These are phyloP conservation scores for Steinernema khuongi DNA, from an alignment of 1,140 invertebrate species.

Conservation along the genomic window DNA sequence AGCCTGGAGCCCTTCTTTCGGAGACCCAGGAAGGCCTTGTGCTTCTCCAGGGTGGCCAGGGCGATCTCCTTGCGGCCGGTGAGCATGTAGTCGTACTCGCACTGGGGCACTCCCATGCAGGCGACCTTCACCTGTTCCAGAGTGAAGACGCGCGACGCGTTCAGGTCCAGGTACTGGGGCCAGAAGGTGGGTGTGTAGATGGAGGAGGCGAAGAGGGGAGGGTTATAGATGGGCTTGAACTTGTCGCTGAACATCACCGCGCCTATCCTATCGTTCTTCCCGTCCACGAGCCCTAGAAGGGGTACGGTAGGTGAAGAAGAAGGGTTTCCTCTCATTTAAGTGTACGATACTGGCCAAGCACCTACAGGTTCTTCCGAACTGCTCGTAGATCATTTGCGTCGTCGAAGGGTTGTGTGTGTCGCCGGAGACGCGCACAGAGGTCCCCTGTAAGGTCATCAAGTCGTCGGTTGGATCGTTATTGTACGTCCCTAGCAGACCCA, in stretches of 20 bases:
- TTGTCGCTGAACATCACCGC: constrained; percentile 45
- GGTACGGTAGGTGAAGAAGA: too few species aligned
- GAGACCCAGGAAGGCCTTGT: constrained; percentile 42
- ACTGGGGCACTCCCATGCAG: constrained; percentile 41
- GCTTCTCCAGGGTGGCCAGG: constrained; percentile 41
- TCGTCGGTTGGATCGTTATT: constrained; percentile 39
- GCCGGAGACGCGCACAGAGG: constrained; percentile 19
- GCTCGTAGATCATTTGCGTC: constrained; percentile 44
- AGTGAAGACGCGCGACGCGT: constrained; percentile 43
- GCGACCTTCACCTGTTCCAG: constrained; percentile 42
- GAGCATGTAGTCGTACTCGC: constrained; percentile 50
- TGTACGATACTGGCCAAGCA: background rate
- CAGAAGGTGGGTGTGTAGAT: constrained; percentile 46
- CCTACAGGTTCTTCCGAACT: constrained; percentile 44
- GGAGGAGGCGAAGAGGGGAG: constrained; percentile 42
- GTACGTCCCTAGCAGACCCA: constrained; percentile 31
- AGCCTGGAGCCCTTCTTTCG: constrained; percentile 40
- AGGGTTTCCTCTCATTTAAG: too few species aligned
- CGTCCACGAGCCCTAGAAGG: constrained; percentile 43
- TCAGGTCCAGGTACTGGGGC: constrained; percentile 42
- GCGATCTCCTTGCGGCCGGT: constrained; percentile 51
- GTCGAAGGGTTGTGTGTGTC: constrained; percentile 31
- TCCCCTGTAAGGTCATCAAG: constrained; percentile 24
- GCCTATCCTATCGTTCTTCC: constrained; percentile 39
- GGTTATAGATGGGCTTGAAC: constrained; percentile 51